Base-by-base conservation (phyloP, 2,797 vertebrate genomes). In the Gymnoscopelus braueri region DNA sequence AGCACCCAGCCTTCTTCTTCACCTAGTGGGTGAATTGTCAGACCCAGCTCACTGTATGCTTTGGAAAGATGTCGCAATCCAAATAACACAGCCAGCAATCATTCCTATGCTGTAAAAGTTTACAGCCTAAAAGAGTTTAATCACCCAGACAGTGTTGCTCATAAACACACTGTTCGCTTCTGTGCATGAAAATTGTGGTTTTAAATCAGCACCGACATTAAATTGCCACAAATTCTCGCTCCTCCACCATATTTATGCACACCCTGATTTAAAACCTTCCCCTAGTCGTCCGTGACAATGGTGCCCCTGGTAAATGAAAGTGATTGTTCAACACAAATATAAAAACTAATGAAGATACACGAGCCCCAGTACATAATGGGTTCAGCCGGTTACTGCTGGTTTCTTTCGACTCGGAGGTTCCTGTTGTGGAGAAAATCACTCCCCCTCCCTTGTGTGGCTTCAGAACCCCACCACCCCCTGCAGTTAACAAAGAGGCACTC, bases 31-130 rank as follows among this genome's bases (percentile, higher is more conserved):
- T 74, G 58, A 65, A 74, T 58, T 44, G 13, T 72, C 26, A 29
- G 2, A 58, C 61, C 61, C 59, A 13, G 67, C 64, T 78, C 67
- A 70, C 53, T 71, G 58, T 75, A 75, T 71, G 76, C 80, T 76
- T 82, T 39, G 47, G 77, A 80, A 81, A 74, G 60, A 77, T 63
- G 72, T 85, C 67, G 72, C 77, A 77, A 77, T 81, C 56, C 60
- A 77, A 72, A 81, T 84, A 88, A 79, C 82, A 79, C 82, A 82
- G 77, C 72, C 66, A 1, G 75, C 71, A 81, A 87, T 88, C 88
- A 90, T 78, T 89, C 71, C 69, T 77, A 53, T 1, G 80, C 74
- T 84, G 80, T 89, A 86, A 89, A 90, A 82, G 58, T 89, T 89
- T 86, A 91, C 83, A 67, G 83, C 66, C 80, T 48, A 60, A 78